Evolutionary conservation across 2,113 vertebrate species (phyloP), one percentile per base, ranked within the genome.

Genomic region (Steatornis caripensis): DNA sequence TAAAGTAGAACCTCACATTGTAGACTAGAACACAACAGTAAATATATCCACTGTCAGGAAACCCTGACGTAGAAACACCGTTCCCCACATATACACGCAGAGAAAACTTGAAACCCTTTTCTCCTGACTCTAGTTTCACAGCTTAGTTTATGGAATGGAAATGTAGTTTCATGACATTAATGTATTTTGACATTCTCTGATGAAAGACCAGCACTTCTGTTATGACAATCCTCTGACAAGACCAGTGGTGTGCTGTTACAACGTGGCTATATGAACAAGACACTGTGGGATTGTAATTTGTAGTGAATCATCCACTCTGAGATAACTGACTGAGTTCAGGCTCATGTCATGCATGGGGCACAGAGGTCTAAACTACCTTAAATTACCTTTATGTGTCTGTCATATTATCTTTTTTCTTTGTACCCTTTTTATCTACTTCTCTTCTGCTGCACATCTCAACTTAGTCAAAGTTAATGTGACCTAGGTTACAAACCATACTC

Each of bases 51-150:
- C 19, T n/a, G 8, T 15, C n/a, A 83, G 29, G 27, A 82, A 90
- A 90, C 21, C 19, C 30, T 74, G 23, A 48, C 0, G 1, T 9
- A 57, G 49, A 45, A 30, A n/a, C n/a, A n/a, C n/a, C n/a, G n/a
- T n/a, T n/a, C 27, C 15, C 3, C 8, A 20, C 3, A 36, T 21
- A 58, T 1, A 6, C 18, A 62, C 0, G 0, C 3, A 77, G 11
- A 72, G 34, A 77, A 84, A 89, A 58, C 9, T 20, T 58, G 22
- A 36, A 94, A 58, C 5, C 3, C 6, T 71, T 65, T 84, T 82
- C 15, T 89, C 23, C 26, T 58, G 21, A 62, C 20, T 46, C 5
- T 2, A 5, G 74, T 79, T 89, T 79, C 27, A 39, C 36, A 85
- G 39, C 24, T 93, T 75, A n/a, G 11, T 55, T 85, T 78, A 30